Evolutionary conservation across 2,797 vertebrate genomes (phyloP).

Genomic region (Anolis apletophallus): DNA sequence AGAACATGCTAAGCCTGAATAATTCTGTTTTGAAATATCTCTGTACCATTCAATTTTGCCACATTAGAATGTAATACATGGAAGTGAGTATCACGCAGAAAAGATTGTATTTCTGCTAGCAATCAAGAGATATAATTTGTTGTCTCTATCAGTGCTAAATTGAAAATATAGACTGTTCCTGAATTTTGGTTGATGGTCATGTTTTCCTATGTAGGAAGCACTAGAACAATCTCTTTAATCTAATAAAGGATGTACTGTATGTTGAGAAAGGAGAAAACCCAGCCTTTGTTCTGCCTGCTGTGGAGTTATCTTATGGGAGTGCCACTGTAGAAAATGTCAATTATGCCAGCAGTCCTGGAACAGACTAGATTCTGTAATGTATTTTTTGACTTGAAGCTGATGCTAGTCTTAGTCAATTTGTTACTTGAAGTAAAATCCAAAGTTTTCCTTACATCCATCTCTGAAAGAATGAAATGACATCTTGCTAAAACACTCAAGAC

Average conservation of each 20-base stretch:
- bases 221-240: background rate
- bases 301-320: background rate
- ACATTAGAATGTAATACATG: background rate
- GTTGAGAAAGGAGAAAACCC: background rate
- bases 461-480: background rate
- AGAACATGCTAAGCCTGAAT: background rate
- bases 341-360: background rate
- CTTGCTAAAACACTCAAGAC: background rate
- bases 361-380: background rate
- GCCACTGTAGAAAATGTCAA: background rate
- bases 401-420: background rate
- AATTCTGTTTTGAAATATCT: background rate
- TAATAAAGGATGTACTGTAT: background rate
- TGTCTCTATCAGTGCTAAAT: background rate
- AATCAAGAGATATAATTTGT: background rate
- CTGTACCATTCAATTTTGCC: background rate
- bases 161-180: background rate
- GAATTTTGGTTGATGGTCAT: background rate
- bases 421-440: background rate
- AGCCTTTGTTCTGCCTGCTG: background rate
- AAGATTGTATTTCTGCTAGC: background rate
- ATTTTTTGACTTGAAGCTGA: background rate
- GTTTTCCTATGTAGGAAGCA: background rate
- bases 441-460: background rate
- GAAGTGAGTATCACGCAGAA: background rate